These are phyloP conservation scores for Halichoeres trimaculatus DNA, from an alignment of 2,113 vertebrate genomes.

Conservation along the genomic window DNA sequence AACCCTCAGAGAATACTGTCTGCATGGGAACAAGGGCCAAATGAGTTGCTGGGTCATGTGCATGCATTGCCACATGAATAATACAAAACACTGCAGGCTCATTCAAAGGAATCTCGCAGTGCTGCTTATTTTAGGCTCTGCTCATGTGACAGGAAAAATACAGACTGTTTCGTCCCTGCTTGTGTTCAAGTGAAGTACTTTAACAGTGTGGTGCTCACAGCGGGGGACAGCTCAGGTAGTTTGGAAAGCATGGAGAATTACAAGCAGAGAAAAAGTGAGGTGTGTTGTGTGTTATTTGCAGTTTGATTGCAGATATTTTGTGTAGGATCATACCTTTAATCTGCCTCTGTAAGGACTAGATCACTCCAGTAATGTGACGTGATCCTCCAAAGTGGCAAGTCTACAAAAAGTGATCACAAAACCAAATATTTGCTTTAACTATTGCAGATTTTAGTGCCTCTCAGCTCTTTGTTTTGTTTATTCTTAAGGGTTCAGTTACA, in stretches of 20 bases:
- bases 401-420: no score
- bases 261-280: no score
- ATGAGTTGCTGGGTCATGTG: constrained; percentile 77
- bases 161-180: constrained; percentile 41
- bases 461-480: no score
- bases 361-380: no score
- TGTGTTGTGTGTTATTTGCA: no score
- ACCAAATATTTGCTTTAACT: no score
- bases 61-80: constrained; percentile 75
- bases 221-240: constrained; percentile 22
- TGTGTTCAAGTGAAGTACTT: constrained; percentile 34
- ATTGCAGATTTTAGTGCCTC: no score
- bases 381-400: no score
- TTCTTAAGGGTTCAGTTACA: no score
- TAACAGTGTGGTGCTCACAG: constrained; percentile 2
- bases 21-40: constrained; percentile 75
- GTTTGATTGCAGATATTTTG: no score
- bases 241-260: not conserved
- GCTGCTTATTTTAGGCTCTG: constrained; percentile 51
- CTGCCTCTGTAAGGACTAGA: no score
- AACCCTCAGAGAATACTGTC: constrained; percentile 73
- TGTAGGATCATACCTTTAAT: no score
- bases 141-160: constrained; percentile 54
- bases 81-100: constrained; percentile 77
- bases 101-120: constrained; percentile 70